These are phyloP conservation scores for Drosophila varians DNA, from an alignment of 1,140 invertebrate species.

Conservation along the genomic window DNA sequence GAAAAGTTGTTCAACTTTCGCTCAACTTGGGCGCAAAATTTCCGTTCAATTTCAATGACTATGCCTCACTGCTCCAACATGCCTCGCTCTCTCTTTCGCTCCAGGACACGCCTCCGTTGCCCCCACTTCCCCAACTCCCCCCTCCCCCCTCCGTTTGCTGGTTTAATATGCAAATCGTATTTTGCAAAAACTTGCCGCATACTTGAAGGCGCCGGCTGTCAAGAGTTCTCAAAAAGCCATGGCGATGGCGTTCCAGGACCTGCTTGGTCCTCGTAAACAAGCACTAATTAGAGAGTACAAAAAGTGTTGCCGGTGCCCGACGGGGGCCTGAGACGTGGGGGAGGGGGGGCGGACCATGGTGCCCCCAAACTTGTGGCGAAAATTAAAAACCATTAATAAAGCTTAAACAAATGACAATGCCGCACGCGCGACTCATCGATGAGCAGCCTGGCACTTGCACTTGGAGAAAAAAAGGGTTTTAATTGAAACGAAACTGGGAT, in stretches of 20 bases:
- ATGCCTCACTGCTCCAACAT: slow-evolving; percentile 7
- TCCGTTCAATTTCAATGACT: slow-evolving; percentile 49
- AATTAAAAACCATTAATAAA: slow-evolving; percentile 56
- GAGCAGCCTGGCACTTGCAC: slow-evolving; percentile 36
- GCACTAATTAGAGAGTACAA: slow-evolving; percentile 47
- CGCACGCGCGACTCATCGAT: slow-evolving; percentile 48
- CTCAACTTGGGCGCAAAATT: slow-evolving; percentile 51
- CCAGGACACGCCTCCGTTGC: background rate
- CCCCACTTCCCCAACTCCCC: no score
- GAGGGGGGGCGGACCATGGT: background rate
- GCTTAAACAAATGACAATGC: slow-evolving; percentile 49
- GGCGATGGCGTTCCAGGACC: no score
- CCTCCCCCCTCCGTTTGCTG: background rate
- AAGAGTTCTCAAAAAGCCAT: slow-evolving; percentile 26
- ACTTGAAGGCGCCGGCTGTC: slow-evolving; percentile 57
- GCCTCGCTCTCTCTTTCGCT: background rate
- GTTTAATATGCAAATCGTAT: slow-evolving; percentile 58
- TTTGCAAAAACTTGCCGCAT: slow-evolving; percentile 61
- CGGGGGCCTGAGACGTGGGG: no score
- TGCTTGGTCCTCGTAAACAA: slow-evolving; percentile 10
- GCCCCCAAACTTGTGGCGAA: background rate
- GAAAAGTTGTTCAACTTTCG: slow-evolving; percentile 41
- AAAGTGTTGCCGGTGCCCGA: slow-evolving; percentile 42
- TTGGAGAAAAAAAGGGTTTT: no score
- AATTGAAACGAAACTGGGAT: no score